Conservation (phyloP, 2,113 vertebrate species). For the Proterorhinus semilunaris region DNA sequence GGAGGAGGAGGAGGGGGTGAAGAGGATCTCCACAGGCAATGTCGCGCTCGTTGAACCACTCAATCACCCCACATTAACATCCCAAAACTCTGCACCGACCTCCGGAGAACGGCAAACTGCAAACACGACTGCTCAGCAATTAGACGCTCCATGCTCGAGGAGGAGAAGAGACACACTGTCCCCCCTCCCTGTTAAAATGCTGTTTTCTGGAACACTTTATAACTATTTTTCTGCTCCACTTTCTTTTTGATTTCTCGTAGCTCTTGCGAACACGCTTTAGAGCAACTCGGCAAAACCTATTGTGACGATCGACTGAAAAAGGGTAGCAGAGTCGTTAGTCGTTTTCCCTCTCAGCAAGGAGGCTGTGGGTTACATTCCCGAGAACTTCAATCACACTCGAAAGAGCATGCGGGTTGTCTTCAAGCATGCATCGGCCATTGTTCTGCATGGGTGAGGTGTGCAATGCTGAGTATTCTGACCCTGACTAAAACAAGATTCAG, state of each 20-base stretch:
- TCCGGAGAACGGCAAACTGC: slow-evolving; percentile 31
- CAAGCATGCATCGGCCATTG: too few relatives aligned
- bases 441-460: too few relatives aligned
- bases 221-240: slow-evolving; percentile 4
- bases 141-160: slow-evolving; percentile 47
- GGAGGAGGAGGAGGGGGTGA: slow-evolving; percentile 41
- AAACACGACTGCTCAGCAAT: slow-evolving; percentile 60
- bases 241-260: not conserved
- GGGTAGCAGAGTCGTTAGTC: too few relatives aligned
- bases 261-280: not conserved
- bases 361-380: too few relatives aligned
- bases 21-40: slow-evolving; percentile 46
- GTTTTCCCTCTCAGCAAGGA: too few relatives aligned
- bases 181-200: not conserved
- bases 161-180: slow-evolving; percentile 36
- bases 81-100: slow-evolving; percentile 41
- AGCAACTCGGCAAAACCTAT: not conserved
- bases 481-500: too few relatives aligned
- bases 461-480: too few relatives aligned
- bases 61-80: slow-evolving; percentile 68
- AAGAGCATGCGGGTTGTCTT: too few relatives aligned
- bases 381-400: too few relatives aligned
- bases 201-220: not conserved
- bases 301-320: too few relatives aligned
- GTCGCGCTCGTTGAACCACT: slow-evolving; percentile 64